Percentiles rank a stretch among this genome's conserved stretches.
These are phyloP conservation scores for Cynocephalus volans DNA, from an alignment of 2,113 vertebrate genomes.

Conservation along the genomic window DNA sequence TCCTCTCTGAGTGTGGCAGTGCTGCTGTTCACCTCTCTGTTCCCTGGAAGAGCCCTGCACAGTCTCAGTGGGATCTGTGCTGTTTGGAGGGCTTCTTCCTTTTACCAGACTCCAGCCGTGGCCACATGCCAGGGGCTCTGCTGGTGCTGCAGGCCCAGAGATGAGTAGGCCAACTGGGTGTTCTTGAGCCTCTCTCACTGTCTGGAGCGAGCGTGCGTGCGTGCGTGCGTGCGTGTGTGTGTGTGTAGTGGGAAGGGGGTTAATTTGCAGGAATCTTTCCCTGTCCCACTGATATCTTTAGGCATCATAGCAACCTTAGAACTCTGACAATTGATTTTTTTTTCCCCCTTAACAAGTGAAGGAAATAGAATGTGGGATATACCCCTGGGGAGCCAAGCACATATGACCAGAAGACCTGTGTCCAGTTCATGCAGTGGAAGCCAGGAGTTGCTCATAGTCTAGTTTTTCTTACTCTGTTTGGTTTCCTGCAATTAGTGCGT, in stretches of 20 bases:
- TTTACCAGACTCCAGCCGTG: neutral
- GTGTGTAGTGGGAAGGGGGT: neutral
- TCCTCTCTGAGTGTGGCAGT: neutral
- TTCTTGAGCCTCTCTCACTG: neutral
- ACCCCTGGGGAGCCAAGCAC: neutral
- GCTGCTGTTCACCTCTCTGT: neutral
- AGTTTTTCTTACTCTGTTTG: neutral
- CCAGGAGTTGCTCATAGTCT: neutral
- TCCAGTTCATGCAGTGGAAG: neutral
- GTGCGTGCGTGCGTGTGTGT: neutral
- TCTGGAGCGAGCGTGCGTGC: neutral
- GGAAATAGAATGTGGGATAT: neutral
- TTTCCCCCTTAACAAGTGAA: conserved; percentile 19
- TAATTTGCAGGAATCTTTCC: neutral
- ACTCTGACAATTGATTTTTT: neutral
- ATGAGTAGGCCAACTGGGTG: neutral
- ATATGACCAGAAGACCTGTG: neutral
- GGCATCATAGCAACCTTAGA: neutral
- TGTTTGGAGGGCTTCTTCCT: neutral
- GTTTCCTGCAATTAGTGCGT: neutral
- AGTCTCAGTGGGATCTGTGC: rapidly evolving
- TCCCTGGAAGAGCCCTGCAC: neutral
- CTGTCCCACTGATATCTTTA: neutral
- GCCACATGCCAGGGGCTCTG: neutral
- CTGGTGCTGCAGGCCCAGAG: neutral